Evolutionary conservation across 2,888 invertebrate genomes (phyloP), one percentile per base, ranked within the genome.

Genomic region (Himalopsyche kuldschensis): DNA sequence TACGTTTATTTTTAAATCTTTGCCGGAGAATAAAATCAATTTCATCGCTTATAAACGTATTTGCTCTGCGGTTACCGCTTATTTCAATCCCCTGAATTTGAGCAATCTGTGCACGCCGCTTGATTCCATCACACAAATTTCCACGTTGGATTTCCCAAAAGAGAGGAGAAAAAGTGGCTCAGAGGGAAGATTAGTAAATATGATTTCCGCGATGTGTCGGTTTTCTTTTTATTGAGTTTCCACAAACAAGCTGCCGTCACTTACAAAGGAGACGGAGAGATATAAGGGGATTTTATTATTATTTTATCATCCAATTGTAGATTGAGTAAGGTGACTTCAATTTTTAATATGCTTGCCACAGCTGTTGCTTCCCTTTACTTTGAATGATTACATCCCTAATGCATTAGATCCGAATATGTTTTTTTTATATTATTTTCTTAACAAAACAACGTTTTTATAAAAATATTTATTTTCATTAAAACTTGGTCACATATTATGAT

Each of bases 181-280:
- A 11, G 77, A 48, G 83, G 78, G 85, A 77, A 83, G 85, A 85
- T 85, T 84, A 83, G 85, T 85, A 85, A 85, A 85, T 85, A 84
- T 85, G 84, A 85, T 85, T 85, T 85, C 84, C 85, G 85, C 80
- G 84, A 84, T 82, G 84, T 84, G 84, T 85, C 79, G 82, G 83
- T 79, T 84, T 80, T 78, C 78, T 80, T 80, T 84, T 85, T 85
- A 85, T 85, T 85, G 80, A 83, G 84, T 85, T 85, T 81, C 82
- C 85, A 78, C 82, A 82, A 85, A 84, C 80, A 82, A 80, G 41
- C 80, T 80, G 82, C 85, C 69, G 20, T 75, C 77, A 63, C 84
- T 78, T 47, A 48, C 32, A 55, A 20, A 55, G 20, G 55, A 55
- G n/a, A n/a, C 6, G n/a, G 75, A 32, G 30, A 75, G 4, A 75